Conservation (phyloP, 2,797 vertebrate species). For the Melanotaenia trifasciata region DNA sequence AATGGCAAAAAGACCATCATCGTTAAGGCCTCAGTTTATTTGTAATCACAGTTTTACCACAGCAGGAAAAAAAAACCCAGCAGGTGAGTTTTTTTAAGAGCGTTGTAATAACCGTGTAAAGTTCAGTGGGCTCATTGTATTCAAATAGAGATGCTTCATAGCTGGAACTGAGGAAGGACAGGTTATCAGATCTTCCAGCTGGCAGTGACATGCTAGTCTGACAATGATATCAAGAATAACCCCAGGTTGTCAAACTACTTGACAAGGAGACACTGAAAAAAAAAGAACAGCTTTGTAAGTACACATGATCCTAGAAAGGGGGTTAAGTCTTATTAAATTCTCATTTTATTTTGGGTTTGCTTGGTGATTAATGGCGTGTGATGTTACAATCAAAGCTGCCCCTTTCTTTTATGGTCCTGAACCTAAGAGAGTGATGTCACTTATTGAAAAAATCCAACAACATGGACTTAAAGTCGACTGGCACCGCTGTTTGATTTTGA, state of each 20-base stretch:
- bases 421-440: slow-evolving; percentile 9
- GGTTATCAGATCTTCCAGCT: slow-evolving; percentile 56
- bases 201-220: slow-evolving; percentile 47
- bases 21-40: slow-evolving; percentile 40
- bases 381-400: not conserved
- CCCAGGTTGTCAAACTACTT: slow-evolving; percentile 45
- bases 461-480: slow-evolving; percentile 6
- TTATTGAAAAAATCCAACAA: slow-evolving; percentile 19
- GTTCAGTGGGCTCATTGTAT: slow-evolving; percentile 60
- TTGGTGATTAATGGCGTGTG: not conserved
- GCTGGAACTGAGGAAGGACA: slow-evolving; percentile 34
- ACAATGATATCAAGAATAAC: slow-evolving; percentile 56
- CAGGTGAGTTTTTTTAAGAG: slow-evolving; percentile 18
- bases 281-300: slow-evolving; percentile 9
- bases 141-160: slow-evolving; percentile 38
- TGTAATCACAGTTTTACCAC: slow-evolving; percentile 44
- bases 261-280: slow-evolving; percentile 21
- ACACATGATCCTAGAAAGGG: slow-evolving; percentile 7
- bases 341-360: not conserved
- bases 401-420: not conserved
- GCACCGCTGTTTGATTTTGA: slow-evolving; percentile 22
- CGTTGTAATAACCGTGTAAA: slow-evolving; percentile 37
- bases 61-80: not conserved
- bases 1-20: slow-evolving; percentile 43
- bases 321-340: not conserved